Evolutionary conservation across 2,888 invertebrate species (phyloP).

Genomic region (Habroteleia sp.): DNA sequence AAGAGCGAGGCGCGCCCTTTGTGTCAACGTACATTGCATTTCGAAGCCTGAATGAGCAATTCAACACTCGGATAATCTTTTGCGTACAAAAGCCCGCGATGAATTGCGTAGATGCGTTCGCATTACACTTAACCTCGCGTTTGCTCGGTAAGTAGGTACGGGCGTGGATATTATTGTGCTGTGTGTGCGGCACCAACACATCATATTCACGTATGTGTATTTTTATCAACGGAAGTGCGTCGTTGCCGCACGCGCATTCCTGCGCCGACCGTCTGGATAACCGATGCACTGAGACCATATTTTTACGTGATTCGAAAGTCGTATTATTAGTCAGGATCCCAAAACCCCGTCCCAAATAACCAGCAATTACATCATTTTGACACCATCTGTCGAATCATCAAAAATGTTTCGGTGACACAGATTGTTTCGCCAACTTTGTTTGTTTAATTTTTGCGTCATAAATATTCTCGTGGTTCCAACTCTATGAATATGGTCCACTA

Average conservation of each 20-base stretch:
- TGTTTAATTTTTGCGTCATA: too few species aligned
- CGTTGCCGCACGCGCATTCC: slow-evolving; percentile 78
- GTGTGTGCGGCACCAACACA: slow-evolving; percentile 73
- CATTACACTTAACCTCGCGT: slow-evolving; percentile 69
- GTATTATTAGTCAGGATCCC: slow-evolving; percentile 30
- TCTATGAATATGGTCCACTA: too few species aligned
- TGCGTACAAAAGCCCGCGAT: slow-evolving; percentile 45
- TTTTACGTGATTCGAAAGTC: slow-evolving; percentile 21
- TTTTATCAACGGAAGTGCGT: slow-evolving; percentile 81
- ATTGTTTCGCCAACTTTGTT: not conserved
- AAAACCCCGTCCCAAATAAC: slow-evolving; percentile 15
- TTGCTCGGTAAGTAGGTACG: slow-evolving; percentile 30
- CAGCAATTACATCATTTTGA: slow-evolving; percentile 22
- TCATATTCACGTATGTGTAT: slow-evolving; percentile 74
- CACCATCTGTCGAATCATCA: slow-evolving; percentile 6
- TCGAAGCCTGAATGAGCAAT: slow-evolving; percentile 40
- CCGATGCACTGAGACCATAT: slow-evolving; percentile 58
- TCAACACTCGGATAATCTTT: slow-evolving; percentile 51
- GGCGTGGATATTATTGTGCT: slow-evolving; percentile 70
- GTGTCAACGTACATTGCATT: slow-evolving; percentile 22
- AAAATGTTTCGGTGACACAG: slow-evolving; percentile 3
- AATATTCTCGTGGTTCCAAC: too few species aligned
- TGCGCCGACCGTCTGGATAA: slow-evolving; percentile 71
- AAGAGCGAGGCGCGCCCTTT: slow-evolving; percentile 20
- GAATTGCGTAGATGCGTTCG: slow-evolving; percentile 68